Evolutionary conservation across 2,797 vertebrate genomes (phyloP).

Genomic region (Cryptoblepharus egeriae): DNA sequence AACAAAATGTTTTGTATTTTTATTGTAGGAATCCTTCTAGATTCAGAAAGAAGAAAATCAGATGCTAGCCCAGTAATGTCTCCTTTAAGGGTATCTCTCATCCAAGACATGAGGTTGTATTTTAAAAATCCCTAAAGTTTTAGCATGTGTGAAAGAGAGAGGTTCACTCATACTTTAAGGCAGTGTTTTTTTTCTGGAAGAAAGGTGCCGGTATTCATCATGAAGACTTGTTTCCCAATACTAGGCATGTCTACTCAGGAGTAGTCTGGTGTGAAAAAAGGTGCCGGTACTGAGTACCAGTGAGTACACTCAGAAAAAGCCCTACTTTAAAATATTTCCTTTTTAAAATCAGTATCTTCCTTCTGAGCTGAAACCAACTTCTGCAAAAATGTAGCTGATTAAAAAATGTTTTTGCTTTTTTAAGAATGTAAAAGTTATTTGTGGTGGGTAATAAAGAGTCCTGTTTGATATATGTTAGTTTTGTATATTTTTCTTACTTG

Average conservation of each 20-base stretch:
- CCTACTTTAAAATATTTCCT: slow-evolving; percentile 18
- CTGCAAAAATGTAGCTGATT: neutral
- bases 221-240: too few species aligned
- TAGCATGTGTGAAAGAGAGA: neutral
- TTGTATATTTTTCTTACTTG: neutral
- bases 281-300: too few species aligned
- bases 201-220: too few species aligned
- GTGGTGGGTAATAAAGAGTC: neutral
- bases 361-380: neutral
- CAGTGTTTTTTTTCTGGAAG: too few species aligned
- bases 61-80: slow-evolving; percentile 90
- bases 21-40: slow-evolving; percentile 88
- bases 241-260: too few species aligned
- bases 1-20: slow-evolving; percentile 24
- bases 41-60: slow-evolving; percentile 93
- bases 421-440: neutral
- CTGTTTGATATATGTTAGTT: neutral
- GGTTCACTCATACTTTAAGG: slow-evolving; percentile 1
- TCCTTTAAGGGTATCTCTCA: slow-evolving; percentile 92
- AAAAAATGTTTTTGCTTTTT: neutral
- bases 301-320: too few species aligned
- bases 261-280: too few species aligned
- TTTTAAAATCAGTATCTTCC: neutral
- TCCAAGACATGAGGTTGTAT: slow-evolving; percentile 97
- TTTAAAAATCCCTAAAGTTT: neutral